Evolutionary conservation across 2,888 invertebrate genomes (phyloP).

Genomic region (Minunthozetes semirufus): DNA sequence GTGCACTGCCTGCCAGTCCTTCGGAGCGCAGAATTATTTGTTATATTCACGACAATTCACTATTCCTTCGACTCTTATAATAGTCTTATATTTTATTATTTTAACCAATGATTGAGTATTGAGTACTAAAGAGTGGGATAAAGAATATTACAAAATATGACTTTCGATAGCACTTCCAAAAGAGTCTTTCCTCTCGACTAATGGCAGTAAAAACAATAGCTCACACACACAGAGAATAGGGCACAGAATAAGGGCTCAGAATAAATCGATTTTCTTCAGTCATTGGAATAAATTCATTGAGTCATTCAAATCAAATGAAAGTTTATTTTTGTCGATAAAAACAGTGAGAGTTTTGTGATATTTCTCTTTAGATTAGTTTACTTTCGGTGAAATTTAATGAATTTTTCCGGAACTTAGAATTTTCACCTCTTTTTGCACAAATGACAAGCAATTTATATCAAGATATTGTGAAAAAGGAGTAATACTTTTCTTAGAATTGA

Average conservation of each 20-base stretch:
- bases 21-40: not conserved
- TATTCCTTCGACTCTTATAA: not conserved
- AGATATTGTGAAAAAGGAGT: not conserved
- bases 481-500: not conserved
- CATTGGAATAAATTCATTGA: too few species aligned
- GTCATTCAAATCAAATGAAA: too few species aligned
- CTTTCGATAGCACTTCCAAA: too few species aligned
- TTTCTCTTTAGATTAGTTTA: not conserved
- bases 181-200: not conserved
- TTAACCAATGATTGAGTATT: constrained; percentile 3
- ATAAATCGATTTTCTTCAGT: too few species aligned
- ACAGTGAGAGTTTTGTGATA: too few species aligned
- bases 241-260: too few species aligned
- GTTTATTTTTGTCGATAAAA: too few species aligned
- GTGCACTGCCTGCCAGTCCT: not conserved
- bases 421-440: not conserved
- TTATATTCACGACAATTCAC: constrained; percentile 16
- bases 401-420: not conserved
- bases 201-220: too few species aligned
- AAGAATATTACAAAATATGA: too few species aligned
- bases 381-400: not conserved
- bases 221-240: too few species aligned
- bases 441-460: not conserved
- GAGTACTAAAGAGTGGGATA: not conserved
- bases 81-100: constrained; percentile 5